Percentiles rank a stretch among this genome's conserved stretches.
Evolutionary conservation across 53 echinoderm and acorn worm species (phyloP).

Genomic region (Luidia sarsii): DNA sequence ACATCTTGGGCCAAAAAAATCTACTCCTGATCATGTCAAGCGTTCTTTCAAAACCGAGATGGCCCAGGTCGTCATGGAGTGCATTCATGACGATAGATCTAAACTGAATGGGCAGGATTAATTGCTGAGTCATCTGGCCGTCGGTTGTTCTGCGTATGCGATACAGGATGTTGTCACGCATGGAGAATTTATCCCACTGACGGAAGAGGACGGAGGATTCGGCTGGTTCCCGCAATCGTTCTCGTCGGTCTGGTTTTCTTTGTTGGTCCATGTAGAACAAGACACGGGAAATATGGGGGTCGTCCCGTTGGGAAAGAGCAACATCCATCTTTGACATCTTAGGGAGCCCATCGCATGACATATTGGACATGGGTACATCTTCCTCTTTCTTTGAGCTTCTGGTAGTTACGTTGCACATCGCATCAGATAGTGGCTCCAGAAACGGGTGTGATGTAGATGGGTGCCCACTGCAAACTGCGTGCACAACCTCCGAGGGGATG

Average conservation of each 20-base stretch:
- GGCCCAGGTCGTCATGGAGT: slow-evolving; percentile 65
- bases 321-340: neutral
- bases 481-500: neutral
- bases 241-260: neutral
- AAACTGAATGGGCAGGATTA: slow-evolving; percentile 31
- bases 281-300: slow-evolving; percentile 6
- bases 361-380: neutral
- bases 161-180: slow-evolving; percentile 13
- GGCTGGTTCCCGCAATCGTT: neutral
- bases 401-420: neutral
- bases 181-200: slow-evolving; percentile 5
- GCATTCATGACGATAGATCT: slow-evolving; percentile 18
- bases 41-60: slow-evolving; percentile 57
- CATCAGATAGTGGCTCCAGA: neutral
- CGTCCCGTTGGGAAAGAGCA: slow-evolving; percentile 3
- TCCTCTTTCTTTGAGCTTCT: neutral
- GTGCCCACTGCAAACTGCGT: neutral
- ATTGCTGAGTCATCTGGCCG: neutral
- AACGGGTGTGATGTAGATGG: neutral
- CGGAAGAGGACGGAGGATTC: slow-evolving; percentile 12
- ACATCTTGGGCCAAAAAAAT: slow-evolving; percentile 74
- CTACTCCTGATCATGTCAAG: slow-evolving; percentile 46
- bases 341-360: slow-evolving; percentile 5
- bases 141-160: neutral
- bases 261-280: neutral